Conservation (phyloP, 2,113 vertebrate genomes). For the Cinclus mexicanus region DNA sequence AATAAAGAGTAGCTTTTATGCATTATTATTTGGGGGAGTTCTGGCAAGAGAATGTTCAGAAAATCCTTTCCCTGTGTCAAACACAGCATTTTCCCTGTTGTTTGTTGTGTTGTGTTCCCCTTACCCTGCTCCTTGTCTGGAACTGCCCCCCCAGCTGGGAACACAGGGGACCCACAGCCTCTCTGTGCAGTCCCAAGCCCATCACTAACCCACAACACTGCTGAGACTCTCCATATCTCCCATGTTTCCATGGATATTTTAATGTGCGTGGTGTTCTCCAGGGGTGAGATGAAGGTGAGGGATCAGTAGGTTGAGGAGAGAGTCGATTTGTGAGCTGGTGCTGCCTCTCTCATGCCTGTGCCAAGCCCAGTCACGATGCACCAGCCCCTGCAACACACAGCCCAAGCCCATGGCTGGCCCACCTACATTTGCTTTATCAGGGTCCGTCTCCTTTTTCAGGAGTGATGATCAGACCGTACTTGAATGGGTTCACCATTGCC, state of each 20-base stretch:
- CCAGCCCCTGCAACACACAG: background rate
- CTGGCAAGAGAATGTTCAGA: background rate
- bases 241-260: background rate
- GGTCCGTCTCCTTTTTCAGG: conserved; percentile 78
- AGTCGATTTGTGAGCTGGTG: background rate
- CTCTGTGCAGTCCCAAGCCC: background rate
- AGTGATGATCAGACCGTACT: conserved; percentile 91
- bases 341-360: accelerated
- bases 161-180: accelerated
- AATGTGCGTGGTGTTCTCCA: accelerated
- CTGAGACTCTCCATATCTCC: background rate
- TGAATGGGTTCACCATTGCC: conserved; percentile 83
- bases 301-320: background rate
- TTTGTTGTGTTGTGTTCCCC: background rate
- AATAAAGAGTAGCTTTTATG: background rate
- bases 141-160: background rate
- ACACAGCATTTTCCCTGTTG: background rate
- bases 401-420: background rate
- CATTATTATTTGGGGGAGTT: background rate
- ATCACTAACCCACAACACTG: background rate
- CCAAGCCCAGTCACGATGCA: accelerated
- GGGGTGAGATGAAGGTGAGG: background rate
- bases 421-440: background rate
- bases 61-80: background rate
- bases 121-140: background rate